Base-by-base conservation (phyloP, 2,113 vertebrate species). In the Poeciliopsis turrubarensis region DNA sequence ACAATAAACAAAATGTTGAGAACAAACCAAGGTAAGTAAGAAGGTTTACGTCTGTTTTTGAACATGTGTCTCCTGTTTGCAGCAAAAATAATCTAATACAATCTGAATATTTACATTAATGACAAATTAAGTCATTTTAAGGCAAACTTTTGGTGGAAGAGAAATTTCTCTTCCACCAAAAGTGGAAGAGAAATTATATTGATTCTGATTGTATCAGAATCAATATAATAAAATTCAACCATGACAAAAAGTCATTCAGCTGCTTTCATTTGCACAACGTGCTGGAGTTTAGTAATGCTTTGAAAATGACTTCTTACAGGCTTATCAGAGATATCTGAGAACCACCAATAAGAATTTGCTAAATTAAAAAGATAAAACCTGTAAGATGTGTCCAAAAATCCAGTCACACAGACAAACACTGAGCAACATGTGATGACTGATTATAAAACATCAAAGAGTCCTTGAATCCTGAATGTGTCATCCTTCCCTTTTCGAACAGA, bases 371-470 rank as follows among this genome's bases (percentile, higher is more conserved):
- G 7, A 47, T 67, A 64, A 69, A n/a, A 11, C 13, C 70, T 47
- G 32, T 77, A 68, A 44, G 60, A 68, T 31, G 27, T 31, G 26
- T 2, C 68, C 7, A 61, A 41, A 22, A 1, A 64, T 37, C 2
- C 25, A 70, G 5, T 12, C 14, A 31, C 71, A 66, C n/a, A 39
- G 1, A 8, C 66, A 37, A 13, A 68, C 14, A 27, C 31, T 51
- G 5, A 62, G 44, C 8, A 63, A n/a, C 26, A 6, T 0, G 32
- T 57, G 51, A 65, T 61, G 64, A 75, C 65, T 73, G 78, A 77
- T 74, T 65, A 70, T 51, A 68, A 14, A 79, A 78, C 51, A 69
- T 79, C 71, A 73, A 77, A 73, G 19, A 60, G 65, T 68, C 73
- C 61, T 51, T 65, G 25, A 75, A 75, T 81, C 60, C 54, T 65